Evolutionary conservation across 2,797 vertebrate species (phyloP).

Genomic region (Pseudomugil tenellus): DNA sequence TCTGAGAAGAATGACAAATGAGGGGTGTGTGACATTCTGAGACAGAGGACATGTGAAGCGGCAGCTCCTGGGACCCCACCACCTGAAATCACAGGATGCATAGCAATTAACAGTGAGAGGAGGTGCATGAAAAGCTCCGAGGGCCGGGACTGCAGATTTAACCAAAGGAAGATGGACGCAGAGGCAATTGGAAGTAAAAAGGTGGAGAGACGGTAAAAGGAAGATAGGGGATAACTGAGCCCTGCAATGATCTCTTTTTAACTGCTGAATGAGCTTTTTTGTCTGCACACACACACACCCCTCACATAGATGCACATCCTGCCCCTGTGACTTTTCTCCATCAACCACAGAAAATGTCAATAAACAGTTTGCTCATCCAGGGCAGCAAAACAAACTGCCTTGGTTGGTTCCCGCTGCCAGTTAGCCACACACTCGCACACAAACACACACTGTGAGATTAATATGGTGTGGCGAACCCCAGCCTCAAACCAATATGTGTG

Average conservation of each 20-base stretch:
- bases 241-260: slow-evolving; percentile 68
- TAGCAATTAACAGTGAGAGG: slow-evolving; percentile 51
- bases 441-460: slow-evolving; percentile 70
- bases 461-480: slow-evolving; percentile 67
- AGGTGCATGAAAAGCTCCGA: slow-evolving; percentile 34
- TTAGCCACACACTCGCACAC: slow-evolving; percentile 51
- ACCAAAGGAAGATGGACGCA: slow-evolving; percentile 12
- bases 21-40: slow-evolving; percentile 61
- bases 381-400: slow-evolving; percentile 75
- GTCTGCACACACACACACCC: slow-evolving; percentile 28
- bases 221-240: slow-evolving; percentile 30
- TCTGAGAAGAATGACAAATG: slow-evolving; percentile 73
- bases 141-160: slow-evolving; percentile 12
- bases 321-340: slow-evolving; percentile 64
- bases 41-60: slow-evolving; percentile 56
- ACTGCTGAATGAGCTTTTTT: slow-evolving; percentile 74
- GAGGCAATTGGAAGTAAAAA: slow-evolving; percentile 44
- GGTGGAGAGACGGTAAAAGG: slow-evolving; percentile 44
- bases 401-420: slow-evolving; percentile 62
- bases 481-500: slow-evolving; percentile 42
- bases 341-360: slow-evolving; percentile 82
- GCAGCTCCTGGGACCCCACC: slow-evolving; percentile 55
- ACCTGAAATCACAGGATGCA: slow-evolving; percentile 49
- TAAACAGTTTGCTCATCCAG: slow-evolving; percentile 78
- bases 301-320: slow-evolving; percentile 38